Conservation (phyloP, 2,888 invertebrate species). For the Machimus rusticus region DNA sequence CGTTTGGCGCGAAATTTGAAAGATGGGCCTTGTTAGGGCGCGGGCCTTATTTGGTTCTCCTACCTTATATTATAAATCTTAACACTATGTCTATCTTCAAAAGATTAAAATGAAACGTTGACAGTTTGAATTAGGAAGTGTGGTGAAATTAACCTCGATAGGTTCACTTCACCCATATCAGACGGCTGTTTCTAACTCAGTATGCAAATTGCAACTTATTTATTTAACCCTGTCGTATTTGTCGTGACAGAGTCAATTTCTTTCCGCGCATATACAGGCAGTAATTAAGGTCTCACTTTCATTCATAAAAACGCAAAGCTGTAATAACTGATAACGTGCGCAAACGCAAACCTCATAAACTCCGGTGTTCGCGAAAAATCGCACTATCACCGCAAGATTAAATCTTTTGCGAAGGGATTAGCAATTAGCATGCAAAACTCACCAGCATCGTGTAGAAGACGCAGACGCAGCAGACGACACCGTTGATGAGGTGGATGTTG, state of each 20-base stretch:
- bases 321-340: not conserved
- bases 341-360: not conserved
- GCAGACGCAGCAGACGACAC: conserved; percentile 66
- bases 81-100: too few species aligned
- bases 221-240: not conserved
- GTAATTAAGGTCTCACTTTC: not conserved
- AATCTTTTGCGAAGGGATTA: not conserved
- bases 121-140: too few species aligned
- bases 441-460: conserved; percentile 69
- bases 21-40: too few species aligned
- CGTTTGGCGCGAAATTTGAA: too few species aligned
- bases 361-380: not conserved
- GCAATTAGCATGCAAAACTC: conserved; percentile 53
- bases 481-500: conserved; percentile 66
- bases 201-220: not conserved
- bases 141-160: not conserved
- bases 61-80: too few species aligned
- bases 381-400: not conserved
- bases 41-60: too few species aligned
- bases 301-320: not conserved
- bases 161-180: not conserved
- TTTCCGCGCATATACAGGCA: not conserved
- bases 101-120: too few species aligned
- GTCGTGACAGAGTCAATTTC: not conserved
- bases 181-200: not conserved